Evolutionary conservation across 2,797 vertebrate genomes (phyloP).

Genomic region (Brachyrhaphis roseni): DNA sequence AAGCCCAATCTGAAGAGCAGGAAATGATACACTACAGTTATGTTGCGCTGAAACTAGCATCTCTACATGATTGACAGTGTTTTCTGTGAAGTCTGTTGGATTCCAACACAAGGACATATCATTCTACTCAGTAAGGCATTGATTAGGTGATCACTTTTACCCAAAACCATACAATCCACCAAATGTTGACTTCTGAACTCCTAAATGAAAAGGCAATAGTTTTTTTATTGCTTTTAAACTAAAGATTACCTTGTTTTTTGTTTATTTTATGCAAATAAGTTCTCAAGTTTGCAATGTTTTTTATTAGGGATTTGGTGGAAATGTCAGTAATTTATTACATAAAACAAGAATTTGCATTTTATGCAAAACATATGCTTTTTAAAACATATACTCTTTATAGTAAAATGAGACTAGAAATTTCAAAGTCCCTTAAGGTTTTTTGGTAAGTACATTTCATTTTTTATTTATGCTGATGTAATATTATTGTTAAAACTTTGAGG

Average conservation of each 20-base stretch:
- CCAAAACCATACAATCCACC: neutral
- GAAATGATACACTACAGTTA: neutral
- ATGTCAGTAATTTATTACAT: neutral
- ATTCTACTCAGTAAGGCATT: neutral
- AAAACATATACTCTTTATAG: neutral
- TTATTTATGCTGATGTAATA: neutral
- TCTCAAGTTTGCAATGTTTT: neutral
- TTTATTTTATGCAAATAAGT: neutral
- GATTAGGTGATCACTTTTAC: neutral
- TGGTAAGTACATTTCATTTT: neutral
- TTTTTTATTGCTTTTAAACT: neutral
- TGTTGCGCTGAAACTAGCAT: neutral
- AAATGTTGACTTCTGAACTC: neutral
- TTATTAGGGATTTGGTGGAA: neutral
- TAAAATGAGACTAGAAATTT: neutral
- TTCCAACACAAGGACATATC: neutral
- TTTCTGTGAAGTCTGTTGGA: neutral
- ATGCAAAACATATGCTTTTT: neutral
- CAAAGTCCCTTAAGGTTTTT: neutral
- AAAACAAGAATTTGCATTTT: neutral
- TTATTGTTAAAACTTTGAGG: neutral
- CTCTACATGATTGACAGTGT: neutral
- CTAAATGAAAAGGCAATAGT: neutral
- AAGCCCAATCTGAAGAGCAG: neutral
- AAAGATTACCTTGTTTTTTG: neutral